Evolutionary conservation across 2,113 vertebrate genomes (phyloP), one percentile per base, ranked within the genome.

Genomic region (Odontesthes bonariensis): DNA sequence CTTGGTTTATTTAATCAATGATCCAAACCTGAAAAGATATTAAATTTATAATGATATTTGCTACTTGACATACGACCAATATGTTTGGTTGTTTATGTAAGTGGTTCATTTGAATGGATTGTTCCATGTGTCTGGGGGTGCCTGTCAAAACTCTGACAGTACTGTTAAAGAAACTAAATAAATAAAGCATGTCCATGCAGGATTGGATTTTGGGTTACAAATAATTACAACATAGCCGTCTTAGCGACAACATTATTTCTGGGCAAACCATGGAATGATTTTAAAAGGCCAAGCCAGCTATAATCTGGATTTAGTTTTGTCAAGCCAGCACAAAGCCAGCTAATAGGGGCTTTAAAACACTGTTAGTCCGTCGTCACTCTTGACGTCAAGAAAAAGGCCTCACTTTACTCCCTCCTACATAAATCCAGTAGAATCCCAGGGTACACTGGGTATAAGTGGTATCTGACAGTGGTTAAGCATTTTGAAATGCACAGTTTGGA

Each of bases 291-390:
- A 75, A 62, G 4, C 60, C 68, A 70, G 54, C 55, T 20, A 10
- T 86, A 87, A 84, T 86, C 80, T 86, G 84, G 78, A 84, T 80
- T 87, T 61, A 78, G 72, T 70, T 58, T n/a, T 73, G 73, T 82
- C 72, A 70, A 68, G 14, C 62, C 62, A 76, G 62, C 77, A 52
- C 31, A 82, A 81, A 70, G 53, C 52, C 64, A 35, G 42, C 65
- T 79, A 79, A 82, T 82, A 53, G 59, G 44, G 20, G 56, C 63
- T 35, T 76, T 68, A 61, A 81, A 73, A 75, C 66, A 77, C n/a
- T 23, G 31, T 14, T 62, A 44, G 60, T 63, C 56, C 56, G 40
- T 78, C 75, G 47, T 44, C 51, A 51, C 44, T 13, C 23, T 55
- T 56, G 42, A 69, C n/a, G 1, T 72, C 44, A 75, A 75, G 22